phyloP scores from a whole-genome alignment of 2,888 invertebrate genomes.

The Crocallis elinguaria region DNA sequence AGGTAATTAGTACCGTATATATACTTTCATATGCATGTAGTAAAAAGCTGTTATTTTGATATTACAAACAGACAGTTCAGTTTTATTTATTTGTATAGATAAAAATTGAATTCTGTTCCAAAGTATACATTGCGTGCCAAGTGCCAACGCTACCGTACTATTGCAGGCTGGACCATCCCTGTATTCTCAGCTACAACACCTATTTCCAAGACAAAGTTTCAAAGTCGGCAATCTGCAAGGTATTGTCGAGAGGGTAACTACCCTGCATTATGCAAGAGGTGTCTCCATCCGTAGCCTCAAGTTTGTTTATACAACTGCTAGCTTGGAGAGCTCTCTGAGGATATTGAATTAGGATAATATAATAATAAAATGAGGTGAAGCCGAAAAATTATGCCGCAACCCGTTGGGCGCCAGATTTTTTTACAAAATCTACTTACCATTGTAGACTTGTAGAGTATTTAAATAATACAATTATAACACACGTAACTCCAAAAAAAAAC shows the following conservation, averaged over 20 bases:
- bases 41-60: no score
- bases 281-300: constrained; percentile 24
- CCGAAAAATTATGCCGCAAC: neutral
- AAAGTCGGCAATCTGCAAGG: constrained; percentile 35
- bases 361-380: neutral
- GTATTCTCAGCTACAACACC: neutral
- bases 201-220: constrained; percentile 28
- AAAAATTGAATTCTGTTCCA: no score
- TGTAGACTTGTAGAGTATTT: neutral
- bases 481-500: no score
- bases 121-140: neutral
- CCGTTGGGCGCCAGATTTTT: constrained; percentile 17
- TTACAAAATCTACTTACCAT: no score
- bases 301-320: constrained; percentile 24
- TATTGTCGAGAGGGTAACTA: constrained; percentile 36
- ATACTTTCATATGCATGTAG: no score
- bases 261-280: constrained; percentile 36
- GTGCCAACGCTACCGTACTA: neutral
- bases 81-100: no score
- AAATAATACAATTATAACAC: neutral
- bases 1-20: no score
- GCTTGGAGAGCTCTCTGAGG: constrained; percentile 18
- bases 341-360: neutral
- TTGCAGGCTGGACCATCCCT: constrained; percentile 2
- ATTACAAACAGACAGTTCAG: no score